These are phyloP conservation scores for Donacobius atricapilla DNA, from an alignment of 2,113 vertebrate species.

Conservation along the genomic window DNA sequence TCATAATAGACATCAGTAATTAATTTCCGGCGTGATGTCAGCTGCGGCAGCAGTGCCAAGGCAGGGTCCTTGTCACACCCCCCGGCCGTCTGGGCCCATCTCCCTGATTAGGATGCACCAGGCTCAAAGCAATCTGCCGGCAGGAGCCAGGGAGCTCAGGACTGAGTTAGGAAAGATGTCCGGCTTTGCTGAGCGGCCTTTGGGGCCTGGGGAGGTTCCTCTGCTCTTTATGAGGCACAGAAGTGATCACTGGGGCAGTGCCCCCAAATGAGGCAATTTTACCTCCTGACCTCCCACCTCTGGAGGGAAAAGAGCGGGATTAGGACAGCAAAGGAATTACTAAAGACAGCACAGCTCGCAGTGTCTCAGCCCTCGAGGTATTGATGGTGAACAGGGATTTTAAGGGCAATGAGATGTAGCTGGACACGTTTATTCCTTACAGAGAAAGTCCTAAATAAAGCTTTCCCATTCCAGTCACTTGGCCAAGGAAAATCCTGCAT, in stretches of 20 bases:
- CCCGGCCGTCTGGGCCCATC: slow-evolving; percentile 65
- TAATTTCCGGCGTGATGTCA: slow-evolving; percentile 80
- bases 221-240: not conserved
- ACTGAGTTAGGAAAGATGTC: slow-evolving; percentile 16
- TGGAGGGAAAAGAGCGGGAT: slow-evolving; percentile 10
- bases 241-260: not conserved
- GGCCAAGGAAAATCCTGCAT: not conserved
- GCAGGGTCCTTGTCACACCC: slow-evolving; percentile 69
- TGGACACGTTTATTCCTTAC: not conserved
- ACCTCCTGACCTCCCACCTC: slow-evolving; percentile 36
- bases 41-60: slow-evolving; percentile 70
- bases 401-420: not conserved
- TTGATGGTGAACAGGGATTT: not conserved
- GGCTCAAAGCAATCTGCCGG: slow-evolving; percentile 51
- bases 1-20: slow-evolving; percentile 64
- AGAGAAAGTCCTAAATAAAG: not conserved
- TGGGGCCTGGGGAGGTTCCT: not conserved
- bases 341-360: not conserved
- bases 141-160: slow-evolving; percentile 26
- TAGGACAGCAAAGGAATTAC: slow-evolving; percentile 47
- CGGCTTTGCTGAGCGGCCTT: not conserved
- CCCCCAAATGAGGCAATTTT: slow-evolving; percentile 17
- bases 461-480: not conserved
- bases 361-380: not conserved
- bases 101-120: slow-evolving; percentile 70